phyloP scores from a whole-genome alignment of 2,113 vertebrate species.

The Brienomyrus brachyistius region DNA sequence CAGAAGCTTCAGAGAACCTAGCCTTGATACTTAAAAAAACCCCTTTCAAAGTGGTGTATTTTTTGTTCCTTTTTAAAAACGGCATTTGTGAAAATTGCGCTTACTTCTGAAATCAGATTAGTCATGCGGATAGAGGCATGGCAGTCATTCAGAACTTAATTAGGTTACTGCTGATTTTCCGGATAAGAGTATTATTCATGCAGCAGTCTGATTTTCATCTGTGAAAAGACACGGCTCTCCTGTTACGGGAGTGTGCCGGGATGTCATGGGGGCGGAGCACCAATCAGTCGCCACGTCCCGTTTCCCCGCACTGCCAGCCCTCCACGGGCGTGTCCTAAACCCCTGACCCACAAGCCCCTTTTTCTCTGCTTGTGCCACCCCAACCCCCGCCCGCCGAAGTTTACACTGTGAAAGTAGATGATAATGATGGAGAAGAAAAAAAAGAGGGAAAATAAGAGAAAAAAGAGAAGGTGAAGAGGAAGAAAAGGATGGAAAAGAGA shows the following conservation, averaged over 20 bases:
- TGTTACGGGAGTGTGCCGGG: neutral
- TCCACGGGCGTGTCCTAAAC: neutral
- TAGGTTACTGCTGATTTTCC: constrained; percentile 9
- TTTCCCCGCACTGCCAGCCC: neutral
- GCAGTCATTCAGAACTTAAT: constrained; percentile 18
- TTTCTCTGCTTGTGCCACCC: neutral
- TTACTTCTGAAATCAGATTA: constrained; percentile 1
- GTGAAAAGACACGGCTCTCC: neutral
- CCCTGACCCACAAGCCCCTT: constrained; percentile 2
- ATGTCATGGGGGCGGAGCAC: neutral
- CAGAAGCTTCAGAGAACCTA: neutral
- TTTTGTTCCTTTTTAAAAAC: neutral
- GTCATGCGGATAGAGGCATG: neutral
- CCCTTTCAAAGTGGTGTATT: neutral
- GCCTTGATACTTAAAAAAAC: neutral
- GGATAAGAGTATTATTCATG: neutral
- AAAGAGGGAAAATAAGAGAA: neutral
- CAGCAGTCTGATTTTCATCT: neutral
- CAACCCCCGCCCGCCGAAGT: neutral
- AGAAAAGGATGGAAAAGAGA: neutral
- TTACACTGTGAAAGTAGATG: neutral
- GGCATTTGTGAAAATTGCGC: neutral
- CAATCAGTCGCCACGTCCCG: neutral
- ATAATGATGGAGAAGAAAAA: neutral
- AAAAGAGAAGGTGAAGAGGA: neutral